Conservation (phyloP, 2,797 vertebrate species). For the Lemur catta region DNA sequence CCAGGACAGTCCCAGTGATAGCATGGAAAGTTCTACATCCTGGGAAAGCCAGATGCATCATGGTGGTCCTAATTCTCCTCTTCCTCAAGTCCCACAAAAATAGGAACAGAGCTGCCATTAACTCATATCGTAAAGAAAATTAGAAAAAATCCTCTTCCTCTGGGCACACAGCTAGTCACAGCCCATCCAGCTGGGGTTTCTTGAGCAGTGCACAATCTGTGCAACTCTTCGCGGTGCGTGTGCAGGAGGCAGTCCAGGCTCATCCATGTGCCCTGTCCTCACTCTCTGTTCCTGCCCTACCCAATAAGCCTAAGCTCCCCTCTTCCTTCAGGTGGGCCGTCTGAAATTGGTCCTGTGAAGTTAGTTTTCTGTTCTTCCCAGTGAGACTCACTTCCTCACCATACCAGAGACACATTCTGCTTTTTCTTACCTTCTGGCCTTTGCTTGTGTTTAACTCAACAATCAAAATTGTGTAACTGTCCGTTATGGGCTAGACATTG, state of each 20-base stretch:
- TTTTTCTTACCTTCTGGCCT: background rate
- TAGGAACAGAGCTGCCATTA: background rate
- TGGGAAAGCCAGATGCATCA: background rate
- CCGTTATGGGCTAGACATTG: background rate
- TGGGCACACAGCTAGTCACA: background rate
- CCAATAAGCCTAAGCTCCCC: background rate
- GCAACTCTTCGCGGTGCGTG: background rate
- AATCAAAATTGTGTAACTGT: background rate
- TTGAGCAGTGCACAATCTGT: background rate
- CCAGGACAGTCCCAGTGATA: background rate
- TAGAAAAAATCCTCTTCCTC: background rate
- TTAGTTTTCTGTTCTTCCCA: background rate
- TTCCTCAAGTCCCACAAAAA: background rate
- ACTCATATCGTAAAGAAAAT: background rate
- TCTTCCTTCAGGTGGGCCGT: background rate
- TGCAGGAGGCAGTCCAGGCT: background rate
- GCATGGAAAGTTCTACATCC: background rate
- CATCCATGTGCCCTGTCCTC: background rate
- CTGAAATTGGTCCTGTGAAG: background rate
- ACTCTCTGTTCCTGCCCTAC: background rate
- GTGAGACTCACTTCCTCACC: background rate
- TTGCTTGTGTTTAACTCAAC: background rate
- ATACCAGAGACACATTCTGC: background rate
- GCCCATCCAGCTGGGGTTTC: background rate
- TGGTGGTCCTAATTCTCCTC: background rate